Percentiles rank a stretch among this genome's conserved stretches.
Conservation (phyloP, 2,888 invertebrate genomes). For the Drosophila emarginata region DNA sequence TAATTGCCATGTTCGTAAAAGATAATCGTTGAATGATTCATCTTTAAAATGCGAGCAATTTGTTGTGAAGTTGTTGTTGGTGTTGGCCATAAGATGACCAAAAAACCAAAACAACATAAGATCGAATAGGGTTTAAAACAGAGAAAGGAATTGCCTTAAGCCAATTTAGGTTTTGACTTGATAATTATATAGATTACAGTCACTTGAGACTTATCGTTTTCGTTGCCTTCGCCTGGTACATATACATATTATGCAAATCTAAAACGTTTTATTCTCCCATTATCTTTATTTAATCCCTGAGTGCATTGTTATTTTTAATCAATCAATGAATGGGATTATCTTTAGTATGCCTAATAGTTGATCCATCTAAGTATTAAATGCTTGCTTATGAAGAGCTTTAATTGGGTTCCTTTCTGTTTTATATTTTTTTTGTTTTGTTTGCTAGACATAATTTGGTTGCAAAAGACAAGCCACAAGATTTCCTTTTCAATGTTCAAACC, state of each 20-base stretch:
- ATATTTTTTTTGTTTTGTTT: no score
- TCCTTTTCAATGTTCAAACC: constrained; percentile 16
- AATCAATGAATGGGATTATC: background rate
- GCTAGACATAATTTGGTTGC: constrained; percentile 3
- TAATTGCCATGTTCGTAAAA: constrained; percentile 60
- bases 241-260: background rate
- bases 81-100: background rate
- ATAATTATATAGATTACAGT: constrained; percentile 4
- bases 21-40: constrained; percentile 59
- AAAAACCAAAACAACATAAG: background rate
- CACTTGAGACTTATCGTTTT: constrained; percentile 7
- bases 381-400: background rate
- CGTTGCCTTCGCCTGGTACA: background rate
- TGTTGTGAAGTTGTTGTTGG: background rate
- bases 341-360: background rate
- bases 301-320: background rate
- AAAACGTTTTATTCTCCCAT: background rate
- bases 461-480: background rate
- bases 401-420: background rate
- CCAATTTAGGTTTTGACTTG: constrained; percentile 5
- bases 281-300: background rate
- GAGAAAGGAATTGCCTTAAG: constrained; percentile 9
- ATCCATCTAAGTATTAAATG: background rate
- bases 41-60: constrained; percentile 26
- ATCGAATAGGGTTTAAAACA: background rate